These are phyloP conservation scores for Notolabrus celidotus DNA, from an alignment of 2,797 vertebrate genomes.

Conservation along the genomic window DNA sequence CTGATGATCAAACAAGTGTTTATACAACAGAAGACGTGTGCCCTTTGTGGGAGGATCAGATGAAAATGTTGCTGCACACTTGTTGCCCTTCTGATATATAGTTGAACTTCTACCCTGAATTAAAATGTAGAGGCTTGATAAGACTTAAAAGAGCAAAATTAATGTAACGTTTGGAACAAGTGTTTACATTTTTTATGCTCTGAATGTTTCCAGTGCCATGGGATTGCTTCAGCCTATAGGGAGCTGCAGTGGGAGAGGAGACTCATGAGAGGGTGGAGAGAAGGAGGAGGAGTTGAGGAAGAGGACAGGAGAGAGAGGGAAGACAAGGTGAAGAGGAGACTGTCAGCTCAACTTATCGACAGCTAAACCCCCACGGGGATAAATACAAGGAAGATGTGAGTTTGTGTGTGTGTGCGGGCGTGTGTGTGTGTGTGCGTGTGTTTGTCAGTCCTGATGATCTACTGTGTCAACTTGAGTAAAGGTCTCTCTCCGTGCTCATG, in stretches of 20 bases:
- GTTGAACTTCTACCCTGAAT: conserved; percentile 2
- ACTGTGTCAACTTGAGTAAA: conserved; percentile 71
- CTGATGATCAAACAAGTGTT: too few species aligned
- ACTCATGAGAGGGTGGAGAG: conserved; percentile 11
- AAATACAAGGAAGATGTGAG: conserved; percentile 50
- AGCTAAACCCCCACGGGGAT: conserved; percentile 63
- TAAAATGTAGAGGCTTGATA: conserved; percentile 1
- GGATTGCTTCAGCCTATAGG: conserved; percentile 1
- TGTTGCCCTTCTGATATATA: background rate
- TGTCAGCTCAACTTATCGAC: conserved; percentile 73
- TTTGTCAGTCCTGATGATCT: conserved; percentile 68
- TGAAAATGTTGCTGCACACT: background rate
- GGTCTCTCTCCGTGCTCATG: conserved; percentile 53
- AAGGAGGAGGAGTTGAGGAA: conserved; percentile 37
- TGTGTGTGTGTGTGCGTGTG: background rate
- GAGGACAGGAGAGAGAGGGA: conserved; percentile 42
- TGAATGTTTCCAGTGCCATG: conserved; percentile 11
- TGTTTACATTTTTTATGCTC: conserved; percentile 26
- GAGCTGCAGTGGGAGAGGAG: background rate
- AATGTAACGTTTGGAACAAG: conserved; percentile 6
- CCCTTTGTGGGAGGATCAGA: too few species aligned
- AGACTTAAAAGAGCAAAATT: conserved; percentile 15
- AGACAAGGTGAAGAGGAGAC: conserved; percentile 66
- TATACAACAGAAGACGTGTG: too few species aligned
- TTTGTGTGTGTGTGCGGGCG: background rate